These are phyloP conservation scores for Dryococelus australis DNA, from an alignment of 2,888 invertebrate species.

Conservation along the genomic window DNA sequence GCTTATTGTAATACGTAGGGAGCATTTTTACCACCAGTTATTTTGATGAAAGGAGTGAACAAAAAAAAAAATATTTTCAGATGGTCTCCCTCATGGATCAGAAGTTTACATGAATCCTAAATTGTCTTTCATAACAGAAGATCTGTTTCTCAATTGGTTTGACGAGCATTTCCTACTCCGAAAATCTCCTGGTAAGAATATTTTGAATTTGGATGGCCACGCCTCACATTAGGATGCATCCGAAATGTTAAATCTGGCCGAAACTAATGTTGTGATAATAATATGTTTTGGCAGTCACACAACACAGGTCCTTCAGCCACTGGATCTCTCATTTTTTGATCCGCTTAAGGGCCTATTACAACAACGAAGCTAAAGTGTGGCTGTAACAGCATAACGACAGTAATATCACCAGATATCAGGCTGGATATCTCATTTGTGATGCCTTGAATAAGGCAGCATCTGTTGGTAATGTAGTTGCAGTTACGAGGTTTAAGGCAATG, in stretches of 20 bases:
- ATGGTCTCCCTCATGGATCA: conserved; percentile 43
- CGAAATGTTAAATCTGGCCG: neutral
- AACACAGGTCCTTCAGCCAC: neutral
- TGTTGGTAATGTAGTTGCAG: neutral
- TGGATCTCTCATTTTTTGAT: neutral
- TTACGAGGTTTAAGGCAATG: neutral
- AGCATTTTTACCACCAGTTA: conserved; percentile 42
- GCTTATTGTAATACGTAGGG: conserved; percentile 44
- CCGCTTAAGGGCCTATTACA: neutral
- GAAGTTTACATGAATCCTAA: conserved; percentile 43
- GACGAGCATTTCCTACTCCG: conserved; percentile 36
- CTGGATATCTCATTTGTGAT: neutral
- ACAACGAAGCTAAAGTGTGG: neutral
- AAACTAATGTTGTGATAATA: neutral
- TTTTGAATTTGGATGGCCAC: neutral
- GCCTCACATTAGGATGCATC: neutral
- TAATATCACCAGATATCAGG: neutral
- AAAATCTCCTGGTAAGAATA: neutral
- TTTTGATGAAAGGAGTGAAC: conserved; percentile 45
- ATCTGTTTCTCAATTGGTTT: conserved; percentile 42
- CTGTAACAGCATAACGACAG: neutral
- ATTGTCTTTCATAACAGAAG: conserved; percentile 41
- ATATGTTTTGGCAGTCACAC: neutral
- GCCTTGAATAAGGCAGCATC: neutral
- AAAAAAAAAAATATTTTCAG: conserved; percentile 39